Conservation (phyloP, 2,888 invertebrate species). For the Brenthis hecate region DNA sequence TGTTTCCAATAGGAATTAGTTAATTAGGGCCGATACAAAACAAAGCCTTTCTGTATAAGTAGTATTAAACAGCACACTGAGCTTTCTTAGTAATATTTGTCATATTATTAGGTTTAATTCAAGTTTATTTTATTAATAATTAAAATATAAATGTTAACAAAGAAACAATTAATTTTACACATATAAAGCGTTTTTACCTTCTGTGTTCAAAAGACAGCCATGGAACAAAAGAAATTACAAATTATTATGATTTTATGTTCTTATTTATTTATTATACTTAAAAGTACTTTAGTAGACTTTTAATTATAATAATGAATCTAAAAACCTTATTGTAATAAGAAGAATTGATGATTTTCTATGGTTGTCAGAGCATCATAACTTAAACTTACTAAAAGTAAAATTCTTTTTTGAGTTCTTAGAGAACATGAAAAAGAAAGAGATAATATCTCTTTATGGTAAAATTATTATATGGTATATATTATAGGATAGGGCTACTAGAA, state of each 20-base stretch:
- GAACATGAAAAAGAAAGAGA: too few relatives aligned
- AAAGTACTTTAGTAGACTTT: neutral
- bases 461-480: neutral
- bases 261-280: neutral
- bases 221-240: slow-evolving; percentile 67
- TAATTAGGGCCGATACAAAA: slow-evolving; percentile 19
- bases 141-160: slow-evolving; percentile 35
- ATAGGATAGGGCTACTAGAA: too few relatives aligned
- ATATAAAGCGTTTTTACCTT: slow-evolving; percentile 62
- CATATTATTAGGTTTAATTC: slow-evolving; percentile 3
- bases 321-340: neutral
- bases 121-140: slow-evolving; percentile 23
- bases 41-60: slow-evolving; percentile 16
- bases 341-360: neutral
- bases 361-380: too few relatives aligned
- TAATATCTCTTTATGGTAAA: too few relatives aligned
- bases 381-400: too few relatives aligned
- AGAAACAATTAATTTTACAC: slow-evolving; percentile 39
- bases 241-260: neutral
- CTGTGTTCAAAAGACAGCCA: slow-evolving; percentile 66
- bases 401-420: too few relatives aligned
- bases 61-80: slow-evolving; percentile 1
- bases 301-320: neutral
- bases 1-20: slow-evolving; percentile 17
- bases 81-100: neutral